These are phyloP conservation scores for Lycia hirtaria DNA, from an alignment of 2,888 invertebrate species.

Conservation along the genomic window DNA sequence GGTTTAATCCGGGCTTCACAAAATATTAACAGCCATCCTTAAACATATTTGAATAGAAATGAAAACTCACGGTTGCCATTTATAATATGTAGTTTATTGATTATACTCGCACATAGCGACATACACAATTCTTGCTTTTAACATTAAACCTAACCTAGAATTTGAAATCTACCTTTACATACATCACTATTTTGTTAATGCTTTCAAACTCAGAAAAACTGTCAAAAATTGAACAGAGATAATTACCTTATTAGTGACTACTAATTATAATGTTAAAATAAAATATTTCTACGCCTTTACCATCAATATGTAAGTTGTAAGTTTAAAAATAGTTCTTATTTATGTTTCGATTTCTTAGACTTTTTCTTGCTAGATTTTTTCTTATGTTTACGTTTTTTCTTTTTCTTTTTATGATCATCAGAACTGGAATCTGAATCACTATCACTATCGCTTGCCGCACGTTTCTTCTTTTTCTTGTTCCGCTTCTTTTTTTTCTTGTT, in stretches of 20 bases:
- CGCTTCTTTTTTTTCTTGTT: constrained; percentile 88
- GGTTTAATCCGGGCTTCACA: too few species aligned
- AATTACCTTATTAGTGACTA: constrained; percentile 29
- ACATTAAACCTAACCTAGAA: constrained; percentile 37
- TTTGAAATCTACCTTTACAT: constrained; percentile 40
- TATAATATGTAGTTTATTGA: constrained; percentile 38
- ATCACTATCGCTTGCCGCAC: constrained; percentile 86
- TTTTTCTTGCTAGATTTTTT: constrained; percentile 90
- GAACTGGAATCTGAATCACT: constrained; percentile 88
- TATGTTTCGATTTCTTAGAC: constrained; percentile 87
- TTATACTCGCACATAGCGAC: constrained; percentile 35
- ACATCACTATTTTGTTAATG: constrained; percentile 27
- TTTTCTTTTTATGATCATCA: constrained; percentile 88
- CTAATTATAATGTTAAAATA: constrained; percentile 22
- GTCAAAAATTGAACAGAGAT: constrained; percentile 46
- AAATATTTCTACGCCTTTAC: constrained; percentile 24
- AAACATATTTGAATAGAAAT: constrained; percentile 5
- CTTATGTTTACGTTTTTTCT: constrained; percentile 89
- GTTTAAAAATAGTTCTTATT: constrained; percentile 51
- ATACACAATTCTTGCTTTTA: constrained; percentile 28
- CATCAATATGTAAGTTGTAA: constrained; percentile 2
- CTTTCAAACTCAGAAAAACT: constrained; percentile 27
- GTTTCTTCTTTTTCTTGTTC: constrained; percentile 86
- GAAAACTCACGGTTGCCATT: constrained; percentile 17
- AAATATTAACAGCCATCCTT: too few species aligned